phyloP scores from a whole-genome alignment of 2,888 invertebrate genomes.

The Aleiodes alternator region DNA sequence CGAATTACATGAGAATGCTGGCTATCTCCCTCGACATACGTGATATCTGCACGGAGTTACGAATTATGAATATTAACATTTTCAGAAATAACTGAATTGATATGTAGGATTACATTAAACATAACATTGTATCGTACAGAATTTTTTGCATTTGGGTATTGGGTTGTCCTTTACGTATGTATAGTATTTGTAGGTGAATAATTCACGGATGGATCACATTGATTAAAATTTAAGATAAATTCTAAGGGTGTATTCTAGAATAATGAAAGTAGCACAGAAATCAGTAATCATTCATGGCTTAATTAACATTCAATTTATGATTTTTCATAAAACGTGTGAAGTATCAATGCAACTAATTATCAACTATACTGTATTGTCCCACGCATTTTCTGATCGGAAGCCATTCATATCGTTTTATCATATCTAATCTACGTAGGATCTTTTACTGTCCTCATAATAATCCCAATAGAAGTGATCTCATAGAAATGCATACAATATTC shows the following conservation, averaged over 20 bases:
- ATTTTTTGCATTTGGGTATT: too few species aligned
- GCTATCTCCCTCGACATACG: not conserved
- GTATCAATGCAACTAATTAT: too few species aligned
- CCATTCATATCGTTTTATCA: slow-evolving; percentile 36
- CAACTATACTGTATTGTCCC: too few species aligned
- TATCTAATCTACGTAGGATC: not conserved
- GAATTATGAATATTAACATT: slow-evolving; percentile 45
- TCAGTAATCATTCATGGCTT: slow-evolving; percentile 41
- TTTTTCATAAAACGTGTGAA: too few species aligned
- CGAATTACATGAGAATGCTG: slow-evolving; percentile 32
- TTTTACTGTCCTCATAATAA: not conserved
- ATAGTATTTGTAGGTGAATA: too few species aligned
- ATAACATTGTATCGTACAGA: not conserved
- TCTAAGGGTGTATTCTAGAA: too few species aligned
- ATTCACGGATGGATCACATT: too few species aligned
- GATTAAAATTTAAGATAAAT: too few species aligned
- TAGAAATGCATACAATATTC: slow-evolving; percentile 52
- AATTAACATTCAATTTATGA: not conserved
- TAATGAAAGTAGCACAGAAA: not conserved
- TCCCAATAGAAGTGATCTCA: slow-evolving; percentile 1
- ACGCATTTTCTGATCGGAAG: slow-evolving; percentile 20
- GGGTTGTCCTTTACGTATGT: too few species aligned
- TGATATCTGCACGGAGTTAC: slow-evolving; percentile 34
- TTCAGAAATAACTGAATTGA: slow-evolving; percentile 27
- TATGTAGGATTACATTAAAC: slow-evolving; percentile 12